Percentiles rank a stretch among this genome's conserved stretches.
Evolutionary conservation across 2,888 invertebrate genomes (phyloP).

Genomic region (Nomada fabriciana): DNA sequence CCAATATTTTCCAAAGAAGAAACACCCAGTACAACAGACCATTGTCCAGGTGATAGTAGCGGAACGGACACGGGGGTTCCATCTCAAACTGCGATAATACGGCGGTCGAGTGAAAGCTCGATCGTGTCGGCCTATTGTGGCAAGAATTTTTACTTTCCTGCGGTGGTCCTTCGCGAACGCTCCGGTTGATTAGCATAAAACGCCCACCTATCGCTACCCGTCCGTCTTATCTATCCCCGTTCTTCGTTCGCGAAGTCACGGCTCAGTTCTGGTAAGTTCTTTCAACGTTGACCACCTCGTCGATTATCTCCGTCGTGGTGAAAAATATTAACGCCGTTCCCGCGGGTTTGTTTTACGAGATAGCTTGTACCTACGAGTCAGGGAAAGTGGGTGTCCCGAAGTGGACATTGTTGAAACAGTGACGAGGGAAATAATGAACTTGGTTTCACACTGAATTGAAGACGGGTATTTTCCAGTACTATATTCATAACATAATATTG

Average conservation of each 20-base stretch:
- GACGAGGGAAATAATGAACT: neutral
- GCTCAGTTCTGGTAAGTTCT: constrained; percentile 40
- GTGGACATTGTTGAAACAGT: neutral
- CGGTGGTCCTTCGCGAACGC: constrained; percentile 47
- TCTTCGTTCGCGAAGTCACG: constrained; percentile 55
- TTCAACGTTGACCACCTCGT: constrained; percentile 21
- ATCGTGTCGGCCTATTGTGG: constrained; percentile 43
- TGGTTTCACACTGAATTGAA: neutral
- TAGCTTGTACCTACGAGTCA: neutral
- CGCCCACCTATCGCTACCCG: constrained; percentile 50
- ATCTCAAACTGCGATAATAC: constrained; percentile 45
- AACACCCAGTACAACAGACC: constrained; percentile 7
- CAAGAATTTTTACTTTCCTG: constrained; percentile 37
- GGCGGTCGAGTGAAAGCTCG: constrained; percentile 47
- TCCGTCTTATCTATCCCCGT: constrained; percentile 51
- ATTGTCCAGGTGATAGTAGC: constrained; percentile 21
- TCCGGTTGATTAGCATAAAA: constrained; percentile 63
- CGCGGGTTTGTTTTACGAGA: constrained; percentile 9
- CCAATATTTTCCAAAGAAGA: no score
- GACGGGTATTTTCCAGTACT: no score
- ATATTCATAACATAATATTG: no score
- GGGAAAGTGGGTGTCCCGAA: constrained; percentile 20
- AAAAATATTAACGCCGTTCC: neutral
- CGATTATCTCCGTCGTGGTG: constrained; percentile 33
- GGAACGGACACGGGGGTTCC: constrained; percentile 38